Percentiles rank a stretch among this genome's conserved stretches.
Conservation (phyloP, 2,113 vertebrate genomes). For the Pungitius pungitius region DNA sequence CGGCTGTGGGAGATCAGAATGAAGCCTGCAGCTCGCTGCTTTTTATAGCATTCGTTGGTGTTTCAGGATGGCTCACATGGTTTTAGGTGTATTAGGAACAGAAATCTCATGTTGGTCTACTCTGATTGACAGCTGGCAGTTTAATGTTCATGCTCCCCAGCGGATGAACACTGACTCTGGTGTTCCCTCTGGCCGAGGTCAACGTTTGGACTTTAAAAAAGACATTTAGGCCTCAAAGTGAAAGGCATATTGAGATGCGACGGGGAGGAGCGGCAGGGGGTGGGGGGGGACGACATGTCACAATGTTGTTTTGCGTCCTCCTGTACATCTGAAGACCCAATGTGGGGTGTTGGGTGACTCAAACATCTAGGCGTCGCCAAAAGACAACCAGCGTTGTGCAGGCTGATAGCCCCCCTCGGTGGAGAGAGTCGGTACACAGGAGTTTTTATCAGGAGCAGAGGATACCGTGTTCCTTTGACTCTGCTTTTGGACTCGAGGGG, state of each 20-base stretch:
- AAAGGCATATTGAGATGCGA: too few relatives aligned
- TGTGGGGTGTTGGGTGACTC: constrained; percentile 57
- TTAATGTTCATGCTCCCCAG: neutral
- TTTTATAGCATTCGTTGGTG: constrained; percentile 9
- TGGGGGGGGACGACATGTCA: too few relatives aligned
- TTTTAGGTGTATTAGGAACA: neutral
- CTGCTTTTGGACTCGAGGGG: too few relatives aligned
- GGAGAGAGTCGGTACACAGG: constrained; percentile 28
- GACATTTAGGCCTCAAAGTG: neutral
- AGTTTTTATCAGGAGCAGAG: neutral
- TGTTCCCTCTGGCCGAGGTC: too few relatives aligned
- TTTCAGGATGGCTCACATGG: neutral
- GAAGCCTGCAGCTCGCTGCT: constrained; percentile 31
- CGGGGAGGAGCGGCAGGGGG: too few relatives aligned
- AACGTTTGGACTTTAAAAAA: neutral
- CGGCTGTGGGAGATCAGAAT: constrained; percentile 16
- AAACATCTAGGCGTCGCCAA: constrained; percentile 35
- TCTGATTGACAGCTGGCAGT: neutral
- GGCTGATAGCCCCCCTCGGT: constrained; percentile 53
- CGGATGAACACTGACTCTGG: neutral
- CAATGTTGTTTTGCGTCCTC: too few relatives aligned
- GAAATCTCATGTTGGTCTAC: neutral
- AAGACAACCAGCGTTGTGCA: constrained; percentile 16
- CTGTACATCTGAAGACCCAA: constrained; percentile 2
- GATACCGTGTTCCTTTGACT: too few relatives aligned